Conservation (phyloP, 2,797 vertebrate species). For the Epinephelus malabaricus region DNA sequence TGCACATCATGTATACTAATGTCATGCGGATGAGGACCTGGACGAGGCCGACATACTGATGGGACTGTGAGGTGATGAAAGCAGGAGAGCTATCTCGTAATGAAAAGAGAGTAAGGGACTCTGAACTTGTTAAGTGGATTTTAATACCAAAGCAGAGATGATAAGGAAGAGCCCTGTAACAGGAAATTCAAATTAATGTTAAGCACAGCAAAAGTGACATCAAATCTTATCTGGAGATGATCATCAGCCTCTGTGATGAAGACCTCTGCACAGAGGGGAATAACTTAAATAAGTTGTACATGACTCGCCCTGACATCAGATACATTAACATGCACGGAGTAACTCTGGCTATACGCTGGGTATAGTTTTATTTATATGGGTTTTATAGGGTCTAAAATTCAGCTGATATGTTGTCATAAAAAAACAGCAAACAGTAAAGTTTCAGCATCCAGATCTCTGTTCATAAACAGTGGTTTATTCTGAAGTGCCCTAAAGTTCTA, state of each 20-base stretch:
- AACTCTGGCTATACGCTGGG: background rate
- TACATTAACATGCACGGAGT: constrained; percentile 20
- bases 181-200: constrained; percentile 64
- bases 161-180: constrained; percentile 52
- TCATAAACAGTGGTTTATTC: no score
- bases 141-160: constrained; percentile 50
- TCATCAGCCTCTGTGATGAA: constrained; percentile 47
- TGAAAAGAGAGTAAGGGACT: constrained; percentile 48
- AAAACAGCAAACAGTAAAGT: background rate
- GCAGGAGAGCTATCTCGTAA: constrained; percentile 54
- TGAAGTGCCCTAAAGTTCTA: no score
- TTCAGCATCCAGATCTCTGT: background rate
- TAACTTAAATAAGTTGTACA: constrained; percentile 37
- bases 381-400: background rate
- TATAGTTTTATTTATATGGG: background rate
- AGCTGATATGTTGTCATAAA: background rate
- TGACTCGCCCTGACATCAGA: constrained; percentile 22
- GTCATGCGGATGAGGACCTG: constrained; percentile 41
- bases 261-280: constrained; percentile 32
- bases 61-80: constrained; percentile 39
- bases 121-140: constrained; percentile 71
- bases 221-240: constrained; percentile 47
- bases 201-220: constrained; percentile 48
- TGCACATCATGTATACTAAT: constrained; percentile 63
- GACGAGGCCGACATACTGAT: constrained; percentile 52